Conservation (phyloP, 2,113 vertebrate species). For the Gila orcuttii region DNA sequence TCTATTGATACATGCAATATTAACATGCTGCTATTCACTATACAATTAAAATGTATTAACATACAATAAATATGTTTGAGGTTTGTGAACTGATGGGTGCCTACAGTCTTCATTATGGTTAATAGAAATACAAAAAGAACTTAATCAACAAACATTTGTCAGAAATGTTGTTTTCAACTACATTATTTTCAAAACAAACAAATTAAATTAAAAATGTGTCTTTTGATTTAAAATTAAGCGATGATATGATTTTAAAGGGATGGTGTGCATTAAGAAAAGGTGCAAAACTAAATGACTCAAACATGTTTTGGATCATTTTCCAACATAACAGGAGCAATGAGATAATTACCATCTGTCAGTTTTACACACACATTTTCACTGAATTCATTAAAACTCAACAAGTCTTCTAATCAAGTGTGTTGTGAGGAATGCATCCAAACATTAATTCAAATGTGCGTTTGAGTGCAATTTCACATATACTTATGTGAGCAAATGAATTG, state of each 20-base stretch:
- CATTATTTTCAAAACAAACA: conserved; percentile 8
- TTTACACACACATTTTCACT: conserved; percentile 29
- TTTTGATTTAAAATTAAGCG: neutral
- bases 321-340: conserved; percentile 18
- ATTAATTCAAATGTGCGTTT: neutral
- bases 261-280: neutral
- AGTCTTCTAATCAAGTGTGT: conserved; percentile 3
- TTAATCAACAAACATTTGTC: neutral
- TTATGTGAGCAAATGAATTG: neutral
- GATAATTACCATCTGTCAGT: conserved; percentile 36
- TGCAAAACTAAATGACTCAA: conserved; percentile 13
- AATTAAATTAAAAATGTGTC: neutral
- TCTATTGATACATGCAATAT: neutral
- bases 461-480: conserved; percentile 2
- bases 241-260: neutral
- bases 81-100: neutral
- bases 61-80: neutral
- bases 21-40: neutral
- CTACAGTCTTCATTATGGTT: neutral
- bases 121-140: neutral
- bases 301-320: neutral
- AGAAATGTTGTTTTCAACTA: neutral
- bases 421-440: conserved; percentile 2
- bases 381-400: conserved; percentile 35
- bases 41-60: neutral